Conservation (phyloP, 2,888 invertebrate genomes). For the Agrypnus murinus region DNA sequence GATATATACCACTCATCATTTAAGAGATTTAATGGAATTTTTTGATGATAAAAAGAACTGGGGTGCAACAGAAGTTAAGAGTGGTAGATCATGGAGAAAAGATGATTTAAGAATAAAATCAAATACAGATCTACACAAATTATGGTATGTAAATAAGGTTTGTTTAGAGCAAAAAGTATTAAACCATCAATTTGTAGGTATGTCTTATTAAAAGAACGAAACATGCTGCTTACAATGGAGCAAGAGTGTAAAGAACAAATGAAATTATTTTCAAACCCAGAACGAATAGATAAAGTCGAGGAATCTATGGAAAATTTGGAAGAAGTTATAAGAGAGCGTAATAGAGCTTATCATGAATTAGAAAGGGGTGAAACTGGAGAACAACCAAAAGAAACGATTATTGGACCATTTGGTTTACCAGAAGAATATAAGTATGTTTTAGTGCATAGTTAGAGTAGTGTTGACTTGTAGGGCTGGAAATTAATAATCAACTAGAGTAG, state of each 20-base stretch:
- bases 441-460: no score
- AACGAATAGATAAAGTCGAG: constrained; percentile 94
- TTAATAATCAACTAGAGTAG: no score
- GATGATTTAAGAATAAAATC: constrained; percentile 97
- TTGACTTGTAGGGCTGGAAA: no score
- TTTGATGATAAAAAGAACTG: constrained; percentile 92
- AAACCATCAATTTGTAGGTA: constrained; percentile 73
- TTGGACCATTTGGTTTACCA: constrained; percentile 77
- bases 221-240: constrained; percentile 98
- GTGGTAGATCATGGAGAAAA: constrained; percentile 89
- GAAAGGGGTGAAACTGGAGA: constrained; percentile 93
- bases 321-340: constrained; percentile 91
- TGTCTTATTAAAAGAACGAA: constrained; percentile 93
- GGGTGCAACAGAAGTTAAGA: constrained; percentile 82
- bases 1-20: constrained; percentile 67
- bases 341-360: constrained; percentile 89
- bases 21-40: constrained; percentile 85
- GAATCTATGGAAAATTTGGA: constrained; percentile 97
- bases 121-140: constrained; percentile 95
- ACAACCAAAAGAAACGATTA: constrained; percentile 77
- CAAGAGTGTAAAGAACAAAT: constrained; percentile 81
- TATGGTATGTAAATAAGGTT: constrained; percentile 84
- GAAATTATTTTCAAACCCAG: constrained; percentile 90
- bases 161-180: constrained; percentile 1
- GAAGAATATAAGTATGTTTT: constrained; percentile 72